Percentiles rank a stretch among this genome's conserved stretches.
These are phyloP conservation scores for Pseudomyrmex dendroicus DNA, from an alignment of 1,140 invertebrate species.

Conservation along the genomic window DNA sequence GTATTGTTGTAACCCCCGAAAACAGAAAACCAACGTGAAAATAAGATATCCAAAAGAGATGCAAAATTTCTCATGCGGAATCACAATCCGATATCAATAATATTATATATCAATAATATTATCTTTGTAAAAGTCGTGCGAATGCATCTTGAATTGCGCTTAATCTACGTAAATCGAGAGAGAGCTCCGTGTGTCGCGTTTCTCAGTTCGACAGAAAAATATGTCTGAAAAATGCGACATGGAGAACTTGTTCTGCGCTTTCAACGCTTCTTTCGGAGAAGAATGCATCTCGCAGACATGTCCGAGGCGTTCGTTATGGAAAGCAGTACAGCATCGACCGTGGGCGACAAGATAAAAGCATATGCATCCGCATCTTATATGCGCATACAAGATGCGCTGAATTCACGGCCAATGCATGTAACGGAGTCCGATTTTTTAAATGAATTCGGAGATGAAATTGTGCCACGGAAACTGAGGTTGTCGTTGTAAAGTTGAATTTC, in stretches of 20 bases:
- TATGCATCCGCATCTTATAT: slow-evolving; percentile 31
- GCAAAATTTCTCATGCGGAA: not conserved
- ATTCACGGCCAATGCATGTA: slow-evolving; percentile 17
- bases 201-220: slow-evolving; percentile 31
- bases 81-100: not conserved
- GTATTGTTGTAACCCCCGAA: too few relatives aligned
- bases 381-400: not conserved
- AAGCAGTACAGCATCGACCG: slow-evolving; percentile 37
- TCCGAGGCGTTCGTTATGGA: slow-evolving; percentile 60
- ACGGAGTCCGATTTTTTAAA: slow-evolving; percentile 11
- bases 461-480: not conserved
- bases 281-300: slow-evolving; percentile 25
- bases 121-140: not conserved
- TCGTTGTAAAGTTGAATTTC: not conserved
- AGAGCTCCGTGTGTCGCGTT: not conserved
- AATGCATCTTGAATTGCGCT: slow-evolving; percentile 27
- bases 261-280: not conserved
- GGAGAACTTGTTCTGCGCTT: not conserved
- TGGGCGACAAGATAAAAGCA: slow-evolving; percentile 62
- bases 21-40: not conserved
- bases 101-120: slow-evolving; percentile 19
- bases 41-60: not conserved
- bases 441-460: not conserved
- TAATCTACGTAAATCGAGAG: slow-evolving; percentile 30
- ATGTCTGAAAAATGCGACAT: slow-evolving; percentile 38